A percentile compares a stretch with the other conserved stretches of the same genome.
These are phyloP conservation scores for Mastomys natalensis DNA, from an alignment of 2,113 vertebrate species.

Conservation along the genomic window DNA sequence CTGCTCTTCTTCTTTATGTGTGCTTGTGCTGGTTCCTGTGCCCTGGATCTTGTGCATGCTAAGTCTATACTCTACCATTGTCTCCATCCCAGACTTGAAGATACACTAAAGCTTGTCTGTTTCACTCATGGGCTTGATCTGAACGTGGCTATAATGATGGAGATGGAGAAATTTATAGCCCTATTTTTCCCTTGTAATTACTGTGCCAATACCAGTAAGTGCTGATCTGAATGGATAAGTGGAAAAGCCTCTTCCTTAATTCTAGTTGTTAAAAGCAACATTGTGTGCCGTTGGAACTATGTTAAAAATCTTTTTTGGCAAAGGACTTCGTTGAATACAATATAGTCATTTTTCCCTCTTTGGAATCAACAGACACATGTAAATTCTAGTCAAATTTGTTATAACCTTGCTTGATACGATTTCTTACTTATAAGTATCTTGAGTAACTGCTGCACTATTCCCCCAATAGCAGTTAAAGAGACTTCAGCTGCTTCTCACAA, in stretches of 20 bases:
- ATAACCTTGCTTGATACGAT: not conserved
- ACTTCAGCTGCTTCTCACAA: not conserved
- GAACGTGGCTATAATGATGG: not conserved
- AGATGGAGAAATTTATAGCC: not conserved
- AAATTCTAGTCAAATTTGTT: not conserved
- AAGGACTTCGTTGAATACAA: not conserved
- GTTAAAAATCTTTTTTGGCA: not conserved
- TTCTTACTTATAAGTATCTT: conserved; percentile 25
- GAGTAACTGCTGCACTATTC: not conserved
- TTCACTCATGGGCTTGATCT: not conserved
- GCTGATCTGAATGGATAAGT: not conserved
- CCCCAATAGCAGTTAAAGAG: not conserved
- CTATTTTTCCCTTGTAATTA: conserved; percentile 15
- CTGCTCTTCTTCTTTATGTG: not conserved
- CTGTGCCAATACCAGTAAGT: not conserved
- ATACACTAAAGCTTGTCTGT: not conserved
- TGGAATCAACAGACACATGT: not conserved
- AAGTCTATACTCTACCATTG: not conserved
- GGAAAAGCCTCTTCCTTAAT: not conserved
- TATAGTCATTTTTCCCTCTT: not conserved
- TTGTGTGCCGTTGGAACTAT: not conserved
- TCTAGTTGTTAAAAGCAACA: not conserved
- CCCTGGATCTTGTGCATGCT: not conserved
- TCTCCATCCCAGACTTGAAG: not conserved
- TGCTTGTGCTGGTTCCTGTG: not conserved